Conservation (phyloP, 2,113 vertebrate genomes). For the Eupsittula cactorum region DNA sequence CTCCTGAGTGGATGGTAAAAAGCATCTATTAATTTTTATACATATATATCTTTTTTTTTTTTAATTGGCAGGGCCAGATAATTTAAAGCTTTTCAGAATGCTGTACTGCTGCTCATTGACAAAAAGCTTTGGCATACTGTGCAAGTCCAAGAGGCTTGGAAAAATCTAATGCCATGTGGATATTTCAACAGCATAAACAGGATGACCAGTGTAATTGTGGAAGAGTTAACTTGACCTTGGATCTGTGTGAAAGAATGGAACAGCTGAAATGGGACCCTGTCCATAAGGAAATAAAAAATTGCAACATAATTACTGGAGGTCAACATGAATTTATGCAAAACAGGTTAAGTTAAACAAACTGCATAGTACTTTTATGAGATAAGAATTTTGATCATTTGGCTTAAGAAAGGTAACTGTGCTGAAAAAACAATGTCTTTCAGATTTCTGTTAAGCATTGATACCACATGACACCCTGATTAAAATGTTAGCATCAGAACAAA, state of each 20-base stretch:
- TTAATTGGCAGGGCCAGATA: neutral
- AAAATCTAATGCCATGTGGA: neutral
- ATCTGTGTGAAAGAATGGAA: constrained; percentile 15
- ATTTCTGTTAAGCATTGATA: neutral
- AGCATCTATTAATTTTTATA: neutral
- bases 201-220: constrained; percentile 22
- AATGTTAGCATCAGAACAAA: neutral
- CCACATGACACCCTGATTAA: neutral
- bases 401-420: constrained; percentile 36
- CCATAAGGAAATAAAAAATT: constrained; percentile 30
- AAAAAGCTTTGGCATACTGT: neutral
- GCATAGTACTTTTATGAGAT: neutral
- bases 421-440: constrained; percentile 28
- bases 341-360: constrained; percentile 24
- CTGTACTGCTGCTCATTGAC: neutral
- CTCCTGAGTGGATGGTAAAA: neutral
- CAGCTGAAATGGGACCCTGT: neutral
- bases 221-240: constrained; percentile 34
- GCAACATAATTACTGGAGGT: constrained; percentile 16
- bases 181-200: constrained; percentile 24
- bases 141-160: neutral
- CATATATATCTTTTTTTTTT: neutral
- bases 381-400: constrained; percentile 14
- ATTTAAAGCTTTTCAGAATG: neutral
- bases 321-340: constrained; percentile 37